A percentile compares a stretch with the other conserved stretches of the same genome.
Conservation (phyloP, 2,113 vertebrate genomes). For the Poicephalus meyeri region DNA sequence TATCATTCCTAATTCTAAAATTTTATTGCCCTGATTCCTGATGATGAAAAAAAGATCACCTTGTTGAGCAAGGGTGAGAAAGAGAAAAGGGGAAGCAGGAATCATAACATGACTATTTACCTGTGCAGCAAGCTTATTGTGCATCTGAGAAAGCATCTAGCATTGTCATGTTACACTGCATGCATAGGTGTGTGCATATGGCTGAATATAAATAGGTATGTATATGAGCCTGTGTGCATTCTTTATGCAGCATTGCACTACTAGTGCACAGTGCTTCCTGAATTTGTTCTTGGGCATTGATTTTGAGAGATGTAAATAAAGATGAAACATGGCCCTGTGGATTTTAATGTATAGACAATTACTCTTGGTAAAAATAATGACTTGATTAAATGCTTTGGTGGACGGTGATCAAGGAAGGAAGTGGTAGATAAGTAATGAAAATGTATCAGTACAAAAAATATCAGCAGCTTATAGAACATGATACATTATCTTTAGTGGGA, state of each 20-base stretch:
- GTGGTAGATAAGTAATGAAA: not conserved
- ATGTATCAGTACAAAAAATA: not conserved
- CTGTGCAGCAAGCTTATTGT: not conserved
- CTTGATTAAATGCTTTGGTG: conserved; percentile 31
- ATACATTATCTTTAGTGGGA: not conserved
- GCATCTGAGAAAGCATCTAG: not conserved
- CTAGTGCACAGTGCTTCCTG: not conserved
- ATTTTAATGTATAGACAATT: not conserved
- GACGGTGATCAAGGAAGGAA: conserved; percentile 7
- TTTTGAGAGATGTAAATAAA: not conserved
- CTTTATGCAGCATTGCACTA: not conserved
- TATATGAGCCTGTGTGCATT: not conserved
- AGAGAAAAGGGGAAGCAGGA: not conserved
- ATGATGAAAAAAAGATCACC: not conserved
- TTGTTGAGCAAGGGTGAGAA: not conserved
- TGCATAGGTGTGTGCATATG: not conserved
- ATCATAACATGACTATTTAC: not conserved
- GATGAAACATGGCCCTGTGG: not conserved
- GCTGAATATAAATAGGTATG: not conserved
- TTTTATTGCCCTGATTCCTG: not conserved
- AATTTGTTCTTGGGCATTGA: not conserved
- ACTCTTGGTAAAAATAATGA: conserved; percentile 30
- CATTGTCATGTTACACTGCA: not conserved
- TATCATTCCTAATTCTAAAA: not conserved
- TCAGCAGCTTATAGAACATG: not conserved